Percentiles rank a stretch among this genome's conserved stretches.
phyloP scores from a whole-genome alignment of 2,797 vertebrate species.

The Pachyuromys duprasi region DNA sequence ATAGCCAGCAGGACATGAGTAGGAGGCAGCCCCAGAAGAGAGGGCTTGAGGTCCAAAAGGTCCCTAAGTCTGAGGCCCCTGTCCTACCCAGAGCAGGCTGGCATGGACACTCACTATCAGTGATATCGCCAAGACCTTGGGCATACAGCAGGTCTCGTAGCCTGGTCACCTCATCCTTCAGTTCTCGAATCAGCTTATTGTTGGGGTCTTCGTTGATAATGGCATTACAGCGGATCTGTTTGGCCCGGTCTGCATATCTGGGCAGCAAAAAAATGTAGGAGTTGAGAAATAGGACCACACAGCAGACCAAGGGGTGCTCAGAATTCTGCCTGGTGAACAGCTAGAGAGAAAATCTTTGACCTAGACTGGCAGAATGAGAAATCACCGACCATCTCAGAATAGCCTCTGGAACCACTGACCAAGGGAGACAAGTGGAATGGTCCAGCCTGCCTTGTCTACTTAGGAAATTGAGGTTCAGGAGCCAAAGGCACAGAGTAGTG shows the following conservation, averaged over 20 bases:
- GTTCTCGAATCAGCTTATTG: conserved; percentile 96
- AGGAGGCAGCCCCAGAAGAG: not conserved
- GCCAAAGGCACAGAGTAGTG: too few relatives aligned
- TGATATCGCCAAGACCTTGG: conserved; percentile 98
- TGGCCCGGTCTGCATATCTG: conserved; percentile 95
- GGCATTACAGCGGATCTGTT: conserved; percentile 95
- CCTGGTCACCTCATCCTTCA: conserved; percentile 97
- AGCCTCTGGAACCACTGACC: not conserved
- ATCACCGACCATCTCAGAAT: too few relatives aligned
- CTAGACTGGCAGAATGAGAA: not conserved
- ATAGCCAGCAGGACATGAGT: not conserved
- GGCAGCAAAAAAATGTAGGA: not conserved
- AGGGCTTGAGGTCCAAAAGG: not conserved
- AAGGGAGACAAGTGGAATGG: too few relatives aligned
- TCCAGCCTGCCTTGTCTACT: not conserved
- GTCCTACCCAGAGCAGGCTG: not conserved
- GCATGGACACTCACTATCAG: conserved; percentile 93
- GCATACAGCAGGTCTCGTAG: conserved; percentile 95
- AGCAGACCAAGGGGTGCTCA: fast-evolving
- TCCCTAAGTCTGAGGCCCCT: fast-evolving
- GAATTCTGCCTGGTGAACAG: not conserved
- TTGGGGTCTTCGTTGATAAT: conserved; percentile 99
- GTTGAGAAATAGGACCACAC: not conserved
- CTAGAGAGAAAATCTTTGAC: not conserved
- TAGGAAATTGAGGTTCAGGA: not conserved